Percentiles rank a stretch among this genome's conserved stretches.
Conservation (phyloP, 2,113 vertebrate species). For the Amblyopsis rosae region DNA sequence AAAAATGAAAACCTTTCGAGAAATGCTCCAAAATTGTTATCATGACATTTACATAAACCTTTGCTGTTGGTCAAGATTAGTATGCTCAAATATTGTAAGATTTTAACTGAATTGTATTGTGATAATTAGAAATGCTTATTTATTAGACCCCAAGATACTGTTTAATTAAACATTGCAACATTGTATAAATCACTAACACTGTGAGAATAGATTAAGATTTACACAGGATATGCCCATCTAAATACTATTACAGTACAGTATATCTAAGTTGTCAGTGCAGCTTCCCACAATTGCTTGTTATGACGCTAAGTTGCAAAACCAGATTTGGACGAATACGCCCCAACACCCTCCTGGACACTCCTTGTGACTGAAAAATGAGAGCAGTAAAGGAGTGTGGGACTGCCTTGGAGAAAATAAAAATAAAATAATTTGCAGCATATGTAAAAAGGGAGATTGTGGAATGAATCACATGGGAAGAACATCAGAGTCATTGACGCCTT, state of each 20-base stretch:
- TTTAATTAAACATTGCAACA: background rate
- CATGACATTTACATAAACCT: background rate
- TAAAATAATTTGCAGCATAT: background rate
- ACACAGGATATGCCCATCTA: background rate
- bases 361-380: conserved; percentile 24
- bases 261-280: background rate
- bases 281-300: conserved; percentile 12
- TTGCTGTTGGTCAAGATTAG: too few relatives aligned
- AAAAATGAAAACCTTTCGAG: background rate
- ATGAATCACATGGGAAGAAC: background rate
- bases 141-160: background rate
- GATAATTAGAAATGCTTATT: background rate
- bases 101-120: background rate
- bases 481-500: background rate
- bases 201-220: background rate
- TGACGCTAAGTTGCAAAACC: conserved; percentile 51
- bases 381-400: conserved; percentile 15
- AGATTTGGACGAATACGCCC: conserved; percentile 45
- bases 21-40: background rate
- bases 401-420: conserved; percentile 5
- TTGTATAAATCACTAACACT: conserved; percentile 7
- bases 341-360: conserved; percentile 36
- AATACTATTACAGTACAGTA: background rate
- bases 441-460: background rate
- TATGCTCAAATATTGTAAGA: too few relatives aligned